Percentiles rank a stretch among this genome's conserved stretches.
These are phyloP conservation scores for Cygnus atratus DNA, from an alignment of 2,113 vertebrate species.

Conservation along the genomic window DNA sequence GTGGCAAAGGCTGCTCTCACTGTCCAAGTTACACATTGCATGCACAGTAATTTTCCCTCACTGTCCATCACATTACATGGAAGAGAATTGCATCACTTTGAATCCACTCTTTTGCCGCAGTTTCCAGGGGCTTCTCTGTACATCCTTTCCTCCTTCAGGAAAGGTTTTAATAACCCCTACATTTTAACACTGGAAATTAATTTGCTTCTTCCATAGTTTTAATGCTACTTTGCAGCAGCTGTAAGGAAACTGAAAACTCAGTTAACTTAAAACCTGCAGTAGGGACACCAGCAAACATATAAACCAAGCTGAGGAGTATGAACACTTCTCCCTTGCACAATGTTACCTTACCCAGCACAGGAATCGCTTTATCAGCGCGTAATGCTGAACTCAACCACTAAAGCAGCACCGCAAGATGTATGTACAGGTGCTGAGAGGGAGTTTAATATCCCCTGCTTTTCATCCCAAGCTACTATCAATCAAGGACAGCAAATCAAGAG, in stretches of 20 bases:
- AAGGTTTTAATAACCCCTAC: too few relatives aligned
- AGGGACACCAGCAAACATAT: background rate
- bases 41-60: background rate
- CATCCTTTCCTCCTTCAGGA: background rate
- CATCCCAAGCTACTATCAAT: fast-evolving
- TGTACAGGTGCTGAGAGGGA: fast-evolving
- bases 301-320: background rate
- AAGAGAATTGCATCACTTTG: background rate
- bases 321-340: background rate
- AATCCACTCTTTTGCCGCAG: background rate
- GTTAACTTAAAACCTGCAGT: background rate
- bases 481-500: background rate
- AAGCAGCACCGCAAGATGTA: background rate
- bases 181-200: background rate
- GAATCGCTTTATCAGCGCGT: fast-evolving
- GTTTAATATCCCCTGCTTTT: background rate
- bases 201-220: background rate
- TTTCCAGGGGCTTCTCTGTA: background rate
- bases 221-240: background rate
- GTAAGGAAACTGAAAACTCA: background rate
- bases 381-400: too few relatives aligned
- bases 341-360: too few relatives aligned
- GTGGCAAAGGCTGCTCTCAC: background rate
- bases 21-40: fast-evolving
- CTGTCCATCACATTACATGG: too few relatives aligned